Conservation (phyloP, 2,888 invertebrate species). For the Ommatoiulus sabulosus region DNA sequence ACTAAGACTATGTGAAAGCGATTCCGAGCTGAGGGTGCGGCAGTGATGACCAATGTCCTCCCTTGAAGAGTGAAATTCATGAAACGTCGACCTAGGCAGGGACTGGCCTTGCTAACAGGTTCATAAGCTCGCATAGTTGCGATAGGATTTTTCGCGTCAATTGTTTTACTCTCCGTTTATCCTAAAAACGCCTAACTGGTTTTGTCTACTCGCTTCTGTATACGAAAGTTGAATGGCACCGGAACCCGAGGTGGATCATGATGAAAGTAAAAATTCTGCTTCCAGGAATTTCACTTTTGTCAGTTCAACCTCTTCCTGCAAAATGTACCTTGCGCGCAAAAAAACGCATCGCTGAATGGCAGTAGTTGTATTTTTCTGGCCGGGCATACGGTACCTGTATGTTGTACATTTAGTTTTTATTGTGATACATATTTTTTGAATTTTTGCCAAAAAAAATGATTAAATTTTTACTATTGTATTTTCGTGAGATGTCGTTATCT, state of each 20-base stretch:
- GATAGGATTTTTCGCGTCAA: background rate
- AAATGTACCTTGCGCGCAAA: background rate
- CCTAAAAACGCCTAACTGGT: conserved; percentile 1
- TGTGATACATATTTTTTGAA: too few relatives aligned
- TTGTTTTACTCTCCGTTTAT: background rate
- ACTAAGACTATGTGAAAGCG: background rate
- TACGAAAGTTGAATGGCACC: conserved; percentile 11
- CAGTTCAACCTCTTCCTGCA: background rate
- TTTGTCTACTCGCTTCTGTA: conserved; percentile 24
- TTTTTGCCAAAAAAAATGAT: too few relatives aligned
- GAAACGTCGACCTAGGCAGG: conserved; percentile 28
- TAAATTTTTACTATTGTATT: too few relatives aligned
- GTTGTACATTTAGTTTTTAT: too few relatives aligned
- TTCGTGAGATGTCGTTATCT: too few relatives aligned
- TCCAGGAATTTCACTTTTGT: background rate
- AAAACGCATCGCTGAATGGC: background rate
- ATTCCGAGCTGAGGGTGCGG: background rate
- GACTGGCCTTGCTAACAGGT: conserved; percentile 34
- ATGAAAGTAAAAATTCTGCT: conserved; percentile 9
- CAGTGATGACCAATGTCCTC: background rate
- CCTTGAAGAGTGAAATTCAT: background rate
- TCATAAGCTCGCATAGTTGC: background rate
- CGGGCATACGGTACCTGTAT: too few relatives aligned
- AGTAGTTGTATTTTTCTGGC: background rate
- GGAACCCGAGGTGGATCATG: background rate